Base-by-base conservation (phyloP, 2,888 invertebrate genomes). In the Platynereis dumerilii region DNA sequence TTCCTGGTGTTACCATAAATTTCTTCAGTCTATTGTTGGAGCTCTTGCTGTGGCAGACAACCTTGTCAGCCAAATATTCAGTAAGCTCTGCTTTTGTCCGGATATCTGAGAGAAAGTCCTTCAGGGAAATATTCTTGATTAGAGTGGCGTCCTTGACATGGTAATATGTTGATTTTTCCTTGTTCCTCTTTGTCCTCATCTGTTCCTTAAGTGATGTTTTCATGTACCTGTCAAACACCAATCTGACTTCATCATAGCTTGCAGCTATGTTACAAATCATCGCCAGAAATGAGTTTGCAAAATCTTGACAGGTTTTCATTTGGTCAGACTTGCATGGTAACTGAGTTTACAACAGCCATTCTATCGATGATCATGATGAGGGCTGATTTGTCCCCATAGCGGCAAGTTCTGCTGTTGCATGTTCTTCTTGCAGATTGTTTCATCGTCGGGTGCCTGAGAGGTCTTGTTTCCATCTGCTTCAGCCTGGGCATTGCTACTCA, bases 41-140 rank as follows among this genome's bases (percentile, higher is more conserved):
- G 61, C 53, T 65, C 53, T 64, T 65, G 53, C 64, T 64, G 64
- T 64, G 63, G 42, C 44, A 20, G 44, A 64, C 24, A 64, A 22
- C 27, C 26, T 64, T 64, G 52, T 48, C 54, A 65, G 65, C 63
- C 54, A 64, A 54, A 54, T 64, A 64, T 28, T 63, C 65, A n/a
- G 54, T 64, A n/a, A 64, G 65, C 48, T 65, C 53, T 64, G 22
- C 45, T 64, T 64, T 64, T 12, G 65, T 64, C 12, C 54, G 26
- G 48, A 64, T 64, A 65, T 65, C 54, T 64, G 65, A 64, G 15
- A 64, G 29, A 20, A 64, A 64, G 62, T 64, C 61, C 42, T 64
- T 64, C 65, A 64, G 65, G 42, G 65, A 64, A 65, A 64, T 64
- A 64, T 65, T 65, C 48, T 64, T 44, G 53, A 64, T 64, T 65